These are phyloP conservation scores for Tachina lurida DNA, from an alignment of 2,888 invertebrate genomes.

Conservation along the genomic window DNA sequence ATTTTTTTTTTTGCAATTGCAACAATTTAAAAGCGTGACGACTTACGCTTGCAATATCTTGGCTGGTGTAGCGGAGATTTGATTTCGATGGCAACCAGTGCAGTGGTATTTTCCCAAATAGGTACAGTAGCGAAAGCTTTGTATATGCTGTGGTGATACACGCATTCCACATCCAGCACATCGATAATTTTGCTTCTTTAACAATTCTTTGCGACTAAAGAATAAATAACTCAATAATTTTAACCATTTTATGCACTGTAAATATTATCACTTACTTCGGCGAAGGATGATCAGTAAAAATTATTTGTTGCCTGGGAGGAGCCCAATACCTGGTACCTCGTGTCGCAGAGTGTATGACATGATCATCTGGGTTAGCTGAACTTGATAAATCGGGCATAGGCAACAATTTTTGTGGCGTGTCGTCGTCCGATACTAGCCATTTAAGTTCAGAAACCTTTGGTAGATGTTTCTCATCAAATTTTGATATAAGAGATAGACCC, in stretches of 20 bases:
- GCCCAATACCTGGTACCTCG: slow-evolving; percentile 93
- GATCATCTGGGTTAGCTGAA: slow-evolving; percentile 86
- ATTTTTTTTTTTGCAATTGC: neutral
- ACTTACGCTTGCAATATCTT: slow-evolving; percentile 84
- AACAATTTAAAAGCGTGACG: neutral
- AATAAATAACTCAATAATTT: neutral
- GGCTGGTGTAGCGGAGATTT: slow-evolving; percentile 88
- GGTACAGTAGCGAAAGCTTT: slow-evolving; percentile 91
- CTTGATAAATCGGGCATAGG: slow-evolving; percentile 88
- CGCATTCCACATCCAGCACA: slow-evolving; percentile 94
- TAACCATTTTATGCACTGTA: neutral
- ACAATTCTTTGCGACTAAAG: slow-evolving; percentile 85
- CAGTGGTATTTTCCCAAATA: slow-evolving; percentile 94
- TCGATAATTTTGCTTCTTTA: slow-evolving; percentile 89
- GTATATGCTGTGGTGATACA: slow-evolving; percentile 88
- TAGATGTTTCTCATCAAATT: slow-evolving; percentile 89
- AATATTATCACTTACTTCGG: slow-evolving; percentile 84
- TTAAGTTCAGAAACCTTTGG: slow-evolving; percentile 90
- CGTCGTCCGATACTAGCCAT: slow-evolving; percentile 90
- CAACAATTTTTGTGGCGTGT: slow-evolving; percentile 90
- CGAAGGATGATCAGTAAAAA: slow-evolving; percentile 89
- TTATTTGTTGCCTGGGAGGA: slow-evolving; percentile 92
- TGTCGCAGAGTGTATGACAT: slow-evolving; percentile 83
- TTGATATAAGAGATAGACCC: slow-evolving; percentile 89
- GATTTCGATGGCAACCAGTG: slow-evolving; percentile 92